Conservation (phyloP, 2,113 vertebrate species). For the Bambusicola thoracicus region DNA sequence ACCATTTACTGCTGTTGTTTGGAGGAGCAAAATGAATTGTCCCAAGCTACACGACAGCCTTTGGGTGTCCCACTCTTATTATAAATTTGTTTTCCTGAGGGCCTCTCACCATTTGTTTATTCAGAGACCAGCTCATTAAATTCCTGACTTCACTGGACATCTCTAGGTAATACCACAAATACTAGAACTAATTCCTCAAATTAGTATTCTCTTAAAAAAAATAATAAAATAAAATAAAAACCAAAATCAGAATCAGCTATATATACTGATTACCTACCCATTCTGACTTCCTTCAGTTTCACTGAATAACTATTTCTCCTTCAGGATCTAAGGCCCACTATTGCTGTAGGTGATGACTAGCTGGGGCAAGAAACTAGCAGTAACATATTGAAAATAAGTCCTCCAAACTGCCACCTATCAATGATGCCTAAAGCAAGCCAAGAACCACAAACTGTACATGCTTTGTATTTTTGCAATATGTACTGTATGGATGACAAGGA, state of each 20-base stretch:
- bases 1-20: not conserved
- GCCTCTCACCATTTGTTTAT: not conserved
- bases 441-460: not conserved
- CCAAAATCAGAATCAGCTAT: not conserved
- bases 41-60: not conserved
- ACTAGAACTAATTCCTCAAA: not conserved
- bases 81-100: not conserved
- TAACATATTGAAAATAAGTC: not conserved
- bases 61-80: not conserved
- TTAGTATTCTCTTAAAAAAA: not conserved
- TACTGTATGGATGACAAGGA: not conserved
- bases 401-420: not conserved
- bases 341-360: not conserved
- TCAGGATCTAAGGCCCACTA: not conserved
- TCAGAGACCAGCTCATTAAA: not conserved
- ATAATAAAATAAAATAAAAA: not conserved
- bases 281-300: not conserved
- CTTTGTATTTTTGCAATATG: not conserved
- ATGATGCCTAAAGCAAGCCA: not conserved
- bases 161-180: not conserved
- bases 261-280: not conserved
- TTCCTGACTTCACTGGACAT: not conserved
- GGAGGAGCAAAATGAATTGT: no score
- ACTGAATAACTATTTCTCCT: not conserved
- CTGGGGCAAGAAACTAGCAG: not conserved